Evolutionary conservation across 2,797 vertebrate genomes (phyloP).

Genomic region (Falco peregrinus): DNA sequence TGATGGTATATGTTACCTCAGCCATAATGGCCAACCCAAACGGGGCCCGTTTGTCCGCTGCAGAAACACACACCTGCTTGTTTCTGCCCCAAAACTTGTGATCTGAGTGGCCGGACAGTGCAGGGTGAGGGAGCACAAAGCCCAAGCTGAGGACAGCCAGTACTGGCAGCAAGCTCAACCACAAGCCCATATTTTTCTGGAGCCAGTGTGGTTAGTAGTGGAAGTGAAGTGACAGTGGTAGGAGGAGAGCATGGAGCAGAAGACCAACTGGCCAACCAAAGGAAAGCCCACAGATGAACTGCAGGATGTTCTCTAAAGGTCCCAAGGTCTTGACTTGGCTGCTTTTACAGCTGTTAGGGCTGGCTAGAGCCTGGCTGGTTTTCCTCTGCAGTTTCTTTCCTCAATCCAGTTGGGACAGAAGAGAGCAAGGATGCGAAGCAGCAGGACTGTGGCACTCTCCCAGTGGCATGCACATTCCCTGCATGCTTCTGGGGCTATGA

Average conservation of each 20-base stretch:
- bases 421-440: neutral
- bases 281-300: neutral
- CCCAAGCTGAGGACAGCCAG: neutral
- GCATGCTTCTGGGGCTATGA: rapidly evolving
- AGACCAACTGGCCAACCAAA: neutral
- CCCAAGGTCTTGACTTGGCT: neutral
- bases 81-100: neutral
- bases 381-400: neutral
- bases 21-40: neutral
- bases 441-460: neutral
- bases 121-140: neutral
- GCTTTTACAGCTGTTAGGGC: neutral
- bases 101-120: neutral
- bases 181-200: neutral
- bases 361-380: neutral
- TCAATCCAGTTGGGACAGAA: neutral
- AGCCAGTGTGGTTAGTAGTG: neutral
- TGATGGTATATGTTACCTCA: neutral
- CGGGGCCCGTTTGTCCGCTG: neutral
- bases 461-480: rapidly evolving
- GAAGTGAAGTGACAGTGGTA: neutral
- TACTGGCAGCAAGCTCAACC: neutral
- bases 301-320: neutral
- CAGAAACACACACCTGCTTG: neutral
- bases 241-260: neutral